phyloP scores from a whole-genome alignment of 2,888 invertebrate genomes.

The Ornithoptera priamus region DNA sequence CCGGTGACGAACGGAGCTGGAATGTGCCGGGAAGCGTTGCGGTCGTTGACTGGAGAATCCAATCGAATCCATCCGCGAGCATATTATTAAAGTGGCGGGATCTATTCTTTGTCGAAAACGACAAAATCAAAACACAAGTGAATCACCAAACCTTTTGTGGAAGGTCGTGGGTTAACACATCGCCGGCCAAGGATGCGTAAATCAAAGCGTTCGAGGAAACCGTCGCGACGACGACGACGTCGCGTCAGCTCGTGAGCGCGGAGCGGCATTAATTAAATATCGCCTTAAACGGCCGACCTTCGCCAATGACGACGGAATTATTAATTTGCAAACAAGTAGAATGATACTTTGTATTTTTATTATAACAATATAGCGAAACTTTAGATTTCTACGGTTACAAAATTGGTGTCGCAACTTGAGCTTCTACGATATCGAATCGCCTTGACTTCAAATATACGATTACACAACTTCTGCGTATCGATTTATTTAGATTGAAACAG shows the following conservation, averaged over 20 bases:
- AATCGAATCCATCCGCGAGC: conserved; percentile 47
- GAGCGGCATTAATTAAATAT: conserved; percentile 63
- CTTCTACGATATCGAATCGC: conserved; percentile 32
- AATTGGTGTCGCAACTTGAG: conserved; percentile 33
- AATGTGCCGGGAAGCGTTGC: conserved; percentile 57
- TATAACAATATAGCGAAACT: conserved; percentile 36
- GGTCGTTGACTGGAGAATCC: conserved; percentile 65
- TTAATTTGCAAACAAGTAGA: conserved; percentile 54
- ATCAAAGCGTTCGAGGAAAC: conserved; percentile 64
- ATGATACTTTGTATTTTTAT: conserved; percentile 34
- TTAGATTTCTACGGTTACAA: conserved; percentile 31
- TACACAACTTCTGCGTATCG: conserved; percentile 30
- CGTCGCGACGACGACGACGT: conserved; percentile 31
- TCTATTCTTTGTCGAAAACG: conserved; percentile 47
- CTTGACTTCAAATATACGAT: conserved; percentile 32
- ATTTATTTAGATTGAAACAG: neutral
- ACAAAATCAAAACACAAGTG: conserved; percentile 56
- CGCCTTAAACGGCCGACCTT: conserved; percentile 60
- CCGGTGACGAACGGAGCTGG: conserved; percentile 55
- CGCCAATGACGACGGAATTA: conserved; percentile 50
- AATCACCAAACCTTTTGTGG: conserved; percentile 63
- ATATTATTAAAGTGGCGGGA: conserved; percentile 45
- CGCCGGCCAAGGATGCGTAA: conserved; percentile 58
- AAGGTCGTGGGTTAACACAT: conserved; percentile 61
- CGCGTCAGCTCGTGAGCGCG: conserved; percentile 26